phyloP scores from a whole-genome alignment of 2,888 invertebrate genomes.

The Drosophila pseudotalamancana region DNA sequence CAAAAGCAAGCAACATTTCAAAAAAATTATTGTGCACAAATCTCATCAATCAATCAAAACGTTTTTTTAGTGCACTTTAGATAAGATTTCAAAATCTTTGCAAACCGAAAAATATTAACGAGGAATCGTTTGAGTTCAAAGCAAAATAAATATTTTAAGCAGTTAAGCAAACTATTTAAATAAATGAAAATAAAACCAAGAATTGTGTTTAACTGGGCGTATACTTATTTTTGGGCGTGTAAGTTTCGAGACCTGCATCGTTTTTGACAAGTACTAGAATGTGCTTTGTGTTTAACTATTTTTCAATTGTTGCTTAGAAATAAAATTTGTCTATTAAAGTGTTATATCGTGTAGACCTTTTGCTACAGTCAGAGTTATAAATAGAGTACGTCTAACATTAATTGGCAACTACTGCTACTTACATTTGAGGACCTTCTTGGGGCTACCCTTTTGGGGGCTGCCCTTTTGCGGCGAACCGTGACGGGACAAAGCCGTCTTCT shows the following conservation, averaged over 20 bases:
- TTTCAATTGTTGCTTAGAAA: conserved; percentile 54
- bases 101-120: conserved; percentile 17
- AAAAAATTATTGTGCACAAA: conserved; percentile 34
- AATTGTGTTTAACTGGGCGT: conserved; percentile 39
- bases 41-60: conserved; percentile 40
- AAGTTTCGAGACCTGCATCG: conserved; percentile 47
- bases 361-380: conserved; percentile 29
- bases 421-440: conserved; percentile 86
- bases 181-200: conserved; percentile 31
- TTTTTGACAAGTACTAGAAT: conserved; percentile 31
- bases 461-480: conserved; percentile 85
- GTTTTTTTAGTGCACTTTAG: conserved; percentile 52
- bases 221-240: conserved; percentile 67
- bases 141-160: conserved; percentile 58
- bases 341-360: conserved; percentile 34
- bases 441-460: conserved; percentile 86
- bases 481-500: conserved; percentile 83
- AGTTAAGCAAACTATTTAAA: conserved; percentile 58
- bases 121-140: conserved; percentile 14
- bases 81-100: conserved; percentile 27
- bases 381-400: neutral
- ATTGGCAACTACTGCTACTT: conserved; percentile 72
- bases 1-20: conserved; percentile 30
- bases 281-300: conserved; percentile 56
- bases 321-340: conserved; percentile 38